Conservation (phyloP, 1,140 invertebrate genomes). For the Teleogryllus occipitalis region DNA sequence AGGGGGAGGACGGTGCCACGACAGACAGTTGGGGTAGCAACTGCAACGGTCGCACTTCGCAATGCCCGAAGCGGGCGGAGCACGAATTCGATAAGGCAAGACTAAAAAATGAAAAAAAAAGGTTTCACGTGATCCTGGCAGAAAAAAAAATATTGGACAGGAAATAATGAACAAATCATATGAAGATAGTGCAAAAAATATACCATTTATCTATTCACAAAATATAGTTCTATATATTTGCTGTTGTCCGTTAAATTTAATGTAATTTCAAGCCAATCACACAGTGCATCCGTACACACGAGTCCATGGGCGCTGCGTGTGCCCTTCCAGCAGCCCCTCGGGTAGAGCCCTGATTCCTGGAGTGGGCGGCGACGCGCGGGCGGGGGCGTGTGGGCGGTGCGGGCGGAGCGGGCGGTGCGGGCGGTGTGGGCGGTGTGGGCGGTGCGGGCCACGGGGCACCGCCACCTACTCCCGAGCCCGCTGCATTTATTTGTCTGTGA, state of each 20-base stretch:
- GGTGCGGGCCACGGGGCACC: no score
- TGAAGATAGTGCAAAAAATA: conserved; percentile 5
- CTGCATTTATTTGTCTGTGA: conserved; percentile 1
- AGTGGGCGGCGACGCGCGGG: no score
- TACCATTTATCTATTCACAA: conserved; percentile 5
- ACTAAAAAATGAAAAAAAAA: neutral
- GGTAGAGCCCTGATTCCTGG: neutral
- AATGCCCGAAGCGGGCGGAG: no score
- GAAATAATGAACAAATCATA: conserved; percentile 3
- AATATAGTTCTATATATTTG: conserved; percentile 6
- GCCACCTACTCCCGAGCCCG: neutral
- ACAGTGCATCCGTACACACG: conserved; percentile 3
- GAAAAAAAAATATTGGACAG: neutral
- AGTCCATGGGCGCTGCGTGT: neutral
- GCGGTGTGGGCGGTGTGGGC: no score
- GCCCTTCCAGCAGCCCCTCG: no score
- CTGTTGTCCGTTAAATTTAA: conserved; percentile 5
- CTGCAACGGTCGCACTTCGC: no score
- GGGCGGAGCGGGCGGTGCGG: no score
- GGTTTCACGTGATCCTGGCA: neutral
- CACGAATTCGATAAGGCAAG: no score
- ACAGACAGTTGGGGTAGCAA: no score
- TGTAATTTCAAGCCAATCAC: conserved; percentile 1
- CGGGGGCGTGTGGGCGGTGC: no score
- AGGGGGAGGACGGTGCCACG: no score